Base-by-base conservation (phyloP, 2,888 invertebrate genomes). In the Leptinotarsa haldemani region DNA sequence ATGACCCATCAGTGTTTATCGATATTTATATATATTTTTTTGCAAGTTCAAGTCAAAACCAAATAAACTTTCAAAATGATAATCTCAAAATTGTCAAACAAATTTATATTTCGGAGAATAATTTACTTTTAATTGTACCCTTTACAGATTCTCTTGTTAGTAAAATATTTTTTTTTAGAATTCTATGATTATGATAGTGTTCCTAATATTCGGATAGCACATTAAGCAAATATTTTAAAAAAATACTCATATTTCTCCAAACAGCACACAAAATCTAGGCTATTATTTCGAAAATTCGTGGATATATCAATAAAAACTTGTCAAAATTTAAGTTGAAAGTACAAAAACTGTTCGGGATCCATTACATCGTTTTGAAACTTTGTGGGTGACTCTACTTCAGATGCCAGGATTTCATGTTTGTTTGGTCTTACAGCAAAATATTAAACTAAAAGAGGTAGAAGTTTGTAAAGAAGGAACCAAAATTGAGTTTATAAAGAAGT, bases 141-240 rank as follows among this genome's bases (percentile, higher is more conserved):
- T 71, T 76, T 53, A 30, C 74, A 71, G 50, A 40, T 53, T 53
- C 25, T 70, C 68, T 76, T 75, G 77, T 77, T 80, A 78, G 80
- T 80, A 80, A 81, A 81, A 81, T 81, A 81, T 80, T 80, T 78
- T 72, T 75, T 78, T 75, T 78, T 75, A 69, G 74, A 77, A 76
- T 68, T 76, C 53, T 67, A 20, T 69, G 71, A 70, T 70, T 66
- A 72, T 66, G 69, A 65, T 77, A 66, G 73, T 63, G 70, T 74
- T 74, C 63, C 74, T 75, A 50, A 5, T 13, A 25, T 50, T 66
- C n/a, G 65, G 50, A 30, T 40, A 46, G 20, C 40, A 52, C 4
- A 48, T 47, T 48, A 65, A 15, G 12, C 2, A 22, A 13, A 22
- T 4, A 20, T 22, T 13, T 22, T 15, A 56, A 13, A 20, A 22